Evolutionary conservation across 2,113 vertebrate genomes (phyloP).

Genomic region (Pelodiscus sinensis): DNA sequence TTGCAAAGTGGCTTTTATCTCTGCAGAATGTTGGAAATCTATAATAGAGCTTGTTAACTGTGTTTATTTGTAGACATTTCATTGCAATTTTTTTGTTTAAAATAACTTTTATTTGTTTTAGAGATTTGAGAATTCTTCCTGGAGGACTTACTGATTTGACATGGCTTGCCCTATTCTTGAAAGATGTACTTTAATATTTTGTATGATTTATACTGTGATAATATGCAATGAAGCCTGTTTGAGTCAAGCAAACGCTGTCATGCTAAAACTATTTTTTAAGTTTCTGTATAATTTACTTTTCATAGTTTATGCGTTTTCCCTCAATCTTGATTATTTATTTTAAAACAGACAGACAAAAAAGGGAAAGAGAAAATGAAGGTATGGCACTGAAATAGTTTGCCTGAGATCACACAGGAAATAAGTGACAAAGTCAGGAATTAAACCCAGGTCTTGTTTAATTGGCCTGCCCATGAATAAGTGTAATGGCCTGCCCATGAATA

Average conservation of each 20-base stretch:
- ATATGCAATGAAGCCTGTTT: neutral
- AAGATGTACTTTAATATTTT: neutral
- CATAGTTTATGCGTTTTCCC: neutral
- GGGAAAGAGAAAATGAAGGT: neutral
- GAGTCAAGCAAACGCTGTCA: neutral
- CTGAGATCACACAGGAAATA: neutral
- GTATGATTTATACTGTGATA: neutral
- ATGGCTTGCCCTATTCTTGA: neutral
- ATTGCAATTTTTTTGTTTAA: neutral
- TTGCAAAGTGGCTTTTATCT: neutral
- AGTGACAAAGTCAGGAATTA: neutral
- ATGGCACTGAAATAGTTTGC: neutral
- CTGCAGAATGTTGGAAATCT: neutral
- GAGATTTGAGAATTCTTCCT: neutral
- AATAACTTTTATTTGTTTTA: rapidly evolving
- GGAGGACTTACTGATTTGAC: neutral
- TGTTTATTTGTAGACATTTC: neutral
- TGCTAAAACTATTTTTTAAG: neutral
- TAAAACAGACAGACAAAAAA: neutral
- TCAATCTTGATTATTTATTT: neutral
- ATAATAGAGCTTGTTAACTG: neutral
- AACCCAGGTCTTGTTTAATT: neutral
- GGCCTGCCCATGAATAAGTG: neutral
- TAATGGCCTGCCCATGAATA: neutral
- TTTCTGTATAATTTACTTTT: neutral